Evolutionary conservation across 1,140 invertebrate species (phyloP), one percentile per base, ranked within the genome.

Genomic region (Plodia interpunctella): DNA sequence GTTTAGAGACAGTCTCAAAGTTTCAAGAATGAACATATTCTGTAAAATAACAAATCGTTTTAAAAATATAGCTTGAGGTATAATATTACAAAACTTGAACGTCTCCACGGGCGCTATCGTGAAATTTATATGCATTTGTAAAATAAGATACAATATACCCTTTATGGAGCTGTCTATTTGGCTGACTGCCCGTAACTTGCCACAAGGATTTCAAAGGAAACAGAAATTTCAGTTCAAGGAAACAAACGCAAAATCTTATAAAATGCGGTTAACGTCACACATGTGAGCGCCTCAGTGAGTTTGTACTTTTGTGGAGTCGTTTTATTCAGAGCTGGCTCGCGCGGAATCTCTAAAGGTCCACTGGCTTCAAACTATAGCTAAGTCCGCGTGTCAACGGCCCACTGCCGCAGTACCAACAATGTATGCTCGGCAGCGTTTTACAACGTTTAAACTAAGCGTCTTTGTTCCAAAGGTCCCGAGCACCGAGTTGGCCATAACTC

Each of bases 241-340:
- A 83, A 80, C 71, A 81, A 83, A 88, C 73, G 68, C 77, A 80
- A 74, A 82, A 83, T 82, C 73, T 78, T 87, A 85, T 78, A 80
- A 85, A 80, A 83, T 80, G 73, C 78, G 78, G 78, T 85, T 87
- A 81, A 83, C 76, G 76, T 85, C 76, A 83, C 68, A 80, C 75
- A 84, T 74, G 68, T 67, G 72, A 72, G 63, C 63, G 66, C 64
- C 60, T 74, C 65, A 60, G 63, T 73, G 73, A 74, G 73, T 65
- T 65, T 65, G 71, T 70, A 73, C 66, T 63, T 60, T 80, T 70
- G 61, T 57, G 68, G 77, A 75, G 61, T 78, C 74, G 68, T 58
- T 76, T 78, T 77, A 81, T 81, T 75, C 20, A 53, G 30, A 60
- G 44, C 58, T 59, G 63, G 62, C 68, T 66, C 55, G 57, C 38